phyloP scores from a whole-genome alignment of 2,797 vertebrate species.

The Trachops cirrhosus region DNA sequence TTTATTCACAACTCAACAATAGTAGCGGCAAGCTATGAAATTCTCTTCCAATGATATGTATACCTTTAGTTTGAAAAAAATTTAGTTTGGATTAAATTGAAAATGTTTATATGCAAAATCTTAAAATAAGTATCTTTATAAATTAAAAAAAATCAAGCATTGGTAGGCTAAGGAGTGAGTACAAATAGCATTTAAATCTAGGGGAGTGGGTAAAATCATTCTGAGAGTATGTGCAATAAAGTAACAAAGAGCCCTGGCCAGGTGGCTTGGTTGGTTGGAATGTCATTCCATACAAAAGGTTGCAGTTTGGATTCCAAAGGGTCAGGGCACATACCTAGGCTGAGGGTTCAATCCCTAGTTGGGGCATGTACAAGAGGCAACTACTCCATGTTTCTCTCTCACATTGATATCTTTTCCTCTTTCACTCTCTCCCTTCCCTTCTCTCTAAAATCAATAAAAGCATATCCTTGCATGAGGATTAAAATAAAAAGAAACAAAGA shows the following conservation, averaged over 20 bases:
- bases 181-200: not conserved
- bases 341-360: too few species aligned
- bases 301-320: too few species aligned
- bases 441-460: too few species aligned
- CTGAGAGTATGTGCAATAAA: not conserved
- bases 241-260: too few species aligned
- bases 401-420: too few species aligned
- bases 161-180: not conserved
- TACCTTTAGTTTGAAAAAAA: not conserved
- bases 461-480: too few species aligned
- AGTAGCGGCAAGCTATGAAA: not conserved
- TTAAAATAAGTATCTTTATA: not conserved
- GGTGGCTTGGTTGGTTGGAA: too few species aligned
- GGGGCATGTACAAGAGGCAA: too few species aligned
- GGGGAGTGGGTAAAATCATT: not conserved
- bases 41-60: not conserved
- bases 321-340: too few species aligned
- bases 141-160: not conserved
- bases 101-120: slow-evolving; percentile 21
- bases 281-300: too few species aligned
- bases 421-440: too few species aligned
- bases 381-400: too few species aligned
- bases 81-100: not conserved
- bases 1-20: not conserved
- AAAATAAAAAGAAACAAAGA: not conserved